Evolutionary conservation across 2,113 vertebrate species (phyloP).

Genomic region (Onychostruthus taczanowskii): DNA sequence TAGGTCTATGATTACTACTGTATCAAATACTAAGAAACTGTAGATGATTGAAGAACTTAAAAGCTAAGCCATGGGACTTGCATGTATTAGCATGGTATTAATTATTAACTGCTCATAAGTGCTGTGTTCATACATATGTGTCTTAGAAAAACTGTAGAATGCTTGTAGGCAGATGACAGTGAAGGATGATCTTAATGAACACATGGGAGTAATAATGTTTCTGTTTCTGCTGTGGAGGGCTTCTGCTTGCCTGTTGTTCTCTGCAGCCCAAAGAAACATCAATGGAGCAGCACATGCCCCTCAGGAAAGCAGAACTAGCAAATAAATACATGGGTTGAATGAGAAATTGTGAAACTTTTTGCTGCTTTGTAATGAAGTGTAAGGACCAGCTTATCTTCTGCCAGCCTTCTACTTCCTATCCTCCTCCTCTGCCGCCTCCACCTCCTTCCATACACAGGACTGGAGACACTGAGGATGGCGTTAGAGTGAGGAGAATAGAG

Average conservation of each 20-base stretch:
- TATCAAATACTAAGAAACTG: neutral
- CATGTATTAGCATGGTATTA: neutral
- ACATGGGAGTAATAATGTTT: neutral
- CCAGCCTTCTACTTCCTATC: neutral
- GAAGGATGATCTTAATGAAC: neutral
- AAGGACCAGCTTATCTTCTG: neutral
- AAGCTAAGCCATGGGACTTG: neutral
- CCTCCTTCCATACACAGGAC: fast-evolving
- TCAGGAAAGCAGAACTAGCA: neutral
- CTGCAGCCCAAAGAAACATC: neutral
- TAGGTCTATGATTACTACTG: neutral
- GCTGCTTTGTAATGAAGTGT: neutral
- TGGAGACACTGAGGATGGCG: neutral
- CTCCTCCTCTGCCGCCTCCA: neutral
- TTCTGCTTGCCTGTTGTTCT: neutral
- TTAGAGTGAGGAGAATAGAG: neutral
- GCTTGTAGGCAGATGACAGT: neutral
- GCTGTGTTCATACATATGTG: neutral
- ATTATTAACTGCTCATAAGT: neutral
- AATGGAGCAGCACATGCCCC: fast-evolving
- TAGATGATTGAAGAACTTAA: neutral
- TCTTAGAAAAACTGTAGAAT: neutral
- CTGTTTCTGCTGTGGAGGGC: neutral
- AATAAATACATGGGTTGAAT: neutral
- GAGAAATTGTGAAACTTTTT: neutral